Conservation (phyloP, 2,113 vertebrate species). For the Neomonachus schauinslandi region DNA sequence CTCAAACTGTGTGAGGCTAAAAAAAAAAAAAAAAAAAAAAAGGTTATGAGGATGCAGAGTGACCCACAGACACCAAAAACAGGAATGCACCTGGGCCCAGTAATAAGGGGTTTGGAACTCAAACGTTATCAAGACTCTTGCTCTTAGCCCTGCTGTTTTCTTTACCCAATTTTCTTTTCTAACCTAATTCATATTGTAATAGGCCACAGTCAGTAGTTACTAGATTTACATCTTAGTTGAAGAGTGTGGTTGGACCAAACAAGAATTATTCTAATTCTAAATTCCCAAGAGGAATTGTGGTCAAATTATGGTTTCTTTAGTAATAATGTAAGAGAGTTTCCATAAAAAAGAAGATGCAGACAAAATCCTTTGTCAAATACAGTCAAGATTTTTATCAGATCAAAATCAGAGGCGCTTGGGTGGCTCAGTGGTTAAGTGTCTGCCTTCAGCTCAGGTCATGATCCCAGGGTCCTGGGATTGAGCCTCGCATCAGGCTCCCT, state of each 20-base stretch:
- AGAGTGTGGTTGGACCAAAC: background rate
- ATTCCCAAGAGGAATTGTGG: background rate
- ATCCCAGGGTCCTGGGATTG: too few relatives aligned
- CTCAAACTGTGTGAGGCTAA: background rate
- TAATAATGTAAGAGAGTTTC: background rate
- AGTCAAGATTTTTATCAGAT: background rate
- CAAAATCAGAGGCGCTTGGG: background rate
- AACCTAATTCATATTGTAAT: background rate
- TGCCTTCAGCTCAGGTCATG: background rate
- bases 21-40: background rate
- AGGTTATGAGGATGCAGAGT: background rate
- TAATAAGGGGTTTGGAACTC: background rate
- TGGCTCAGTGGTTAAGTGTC: background rate
- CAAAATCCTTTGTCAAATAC: background rate
- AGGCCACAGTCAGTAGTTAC: background rate
- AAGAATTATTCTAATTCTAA: background rate
- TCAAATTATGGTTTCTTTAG: background rate
- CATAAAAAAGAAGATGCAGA: background rate
- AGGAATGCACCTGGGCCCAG: background rate
- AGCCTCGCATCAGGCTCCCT: background rate
- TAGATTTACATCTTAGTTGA: background rate
- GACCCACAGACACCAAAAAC: background rate
- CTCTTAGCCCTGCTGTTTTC: background rate
- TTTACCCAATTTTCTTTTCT: background rate
- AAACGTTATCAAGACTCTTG: background rate